Conservation (phyloP, 2,113 vertebrate genomes). For the Corydoras sp. region DNA sequence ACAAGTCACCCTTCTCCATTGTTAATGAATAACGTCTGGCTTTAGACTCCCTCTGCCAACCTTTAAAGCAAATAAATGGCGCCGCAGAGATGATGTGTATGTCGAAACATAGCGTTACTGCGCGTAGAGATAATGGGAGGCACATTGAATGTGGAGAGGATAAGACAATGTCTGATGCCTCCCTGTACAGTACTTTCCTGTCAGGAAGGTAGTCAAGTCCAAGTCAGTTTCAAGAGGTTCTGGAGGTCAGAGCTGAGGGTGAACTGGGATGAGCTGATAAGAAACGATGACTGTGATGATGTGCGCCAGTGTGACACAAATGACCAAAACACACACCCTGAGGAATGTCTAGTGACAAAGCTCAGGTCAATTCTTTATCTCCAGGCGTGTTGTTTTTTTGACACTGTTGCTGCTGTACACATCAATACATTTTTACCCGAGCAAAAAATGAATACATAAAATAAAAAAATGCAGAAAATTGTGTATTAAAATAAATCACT, state of each 20-base stretch:
- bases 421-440: too few species aligned
- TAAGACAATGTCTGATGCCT: conserved; percentile 9
- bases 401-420: too few species aligned
- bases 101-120: conserved; percentile 20
- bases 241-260: conserved; percentile 33
- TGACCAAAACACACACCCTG: conserved; percentile 18
- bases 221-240: conserved; percentile 21
- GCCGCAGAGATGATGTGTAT: conserved; percentile 30
- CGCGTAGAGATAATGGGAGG: conserved; percentile 36
- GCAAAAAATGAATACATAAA: too few species aligned
- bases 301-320: conserved; percentile 22
- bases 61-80: conserved; percentile 22
- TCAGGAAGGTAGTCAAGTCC: conserved; percentile 32
- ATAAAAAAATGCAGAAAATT: too few species aligned
- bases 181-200: conserved; percentile 27
- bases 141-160: conserved; percentile 17
- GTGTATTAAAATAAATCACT: too few species aligned
- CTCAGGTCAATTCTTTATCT: too few species aligned
- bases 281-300: conserved; percentile 17
- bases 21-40: conserved; percentile 26
- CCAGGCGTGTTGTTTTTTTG: too few species aligned
- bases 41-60: conserved; percentile 8
- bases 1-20: conserved; percentile 10
- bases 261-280: conserved; percentile 39
- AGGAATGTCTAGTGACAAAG: too few species aligned